Base-by-base conservation (phyloP, 2,888 invertebrate genomes). In the Apomyelois bistriatella region DNA sequence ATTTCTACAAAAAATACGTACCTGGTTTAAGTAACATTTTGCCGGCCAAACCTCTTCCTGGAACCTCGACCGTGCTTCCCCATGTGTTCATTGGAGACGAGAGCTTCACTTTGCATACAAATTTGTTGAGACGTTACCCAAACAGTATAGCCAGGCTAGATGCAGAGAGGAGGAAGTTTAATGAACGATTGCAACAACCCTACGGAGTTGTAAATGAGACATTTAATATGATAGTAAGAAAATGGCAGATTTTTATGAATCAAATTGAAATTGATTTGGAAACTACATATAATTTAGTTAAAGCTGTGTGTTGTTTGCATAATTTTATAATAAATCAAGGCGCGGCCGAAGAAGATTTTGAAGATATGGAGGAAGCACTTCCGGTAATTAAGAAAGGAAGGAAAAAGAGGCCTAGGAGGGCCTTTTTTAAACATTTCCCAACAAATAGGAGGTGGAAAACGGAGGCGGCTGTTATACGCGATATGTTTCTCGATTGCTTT, bases 401-500 rank as follows among this genome's bases (percentile, higher is more conserved):
- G 22, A 41, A 41, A 32, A 32, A 32, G 41, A 41, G 17, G 17
- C 10, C 17, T 17, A 41, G 17, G 3, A 40, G 15, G 1, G 9
- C 10, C 4, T 46, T 46, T 30, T 13, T 46, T 5, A n/a, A 3
- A 22, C 41, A 41, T 22, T 17, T 17, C n/a, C 22, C 41, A 1
- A 10, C 41, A 4, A 41, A 41, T 41, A n/a, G 41, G 3, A 17
- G 41, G 6, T 41, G 41, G 41, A 17, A 10, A 0, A 1, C 17
- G 2, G 3, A 8, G 3, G 41, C 41, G 8, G 41, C 10, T 4
- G 10, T 0, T 1, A n/a, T 41, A n/a, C 17, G 41, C 5, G 41
- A 41, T 0, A 41, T 9, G 32, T 32, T 46, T 13, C 4, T 13
- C 47, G 41, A 43, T 56, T 48, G 55, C 52, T 58, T 57, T 57